Conservation (phyloP, 2,113 vertebrate genomes). For the Ictidomys tridecemlineatus region DNA sequence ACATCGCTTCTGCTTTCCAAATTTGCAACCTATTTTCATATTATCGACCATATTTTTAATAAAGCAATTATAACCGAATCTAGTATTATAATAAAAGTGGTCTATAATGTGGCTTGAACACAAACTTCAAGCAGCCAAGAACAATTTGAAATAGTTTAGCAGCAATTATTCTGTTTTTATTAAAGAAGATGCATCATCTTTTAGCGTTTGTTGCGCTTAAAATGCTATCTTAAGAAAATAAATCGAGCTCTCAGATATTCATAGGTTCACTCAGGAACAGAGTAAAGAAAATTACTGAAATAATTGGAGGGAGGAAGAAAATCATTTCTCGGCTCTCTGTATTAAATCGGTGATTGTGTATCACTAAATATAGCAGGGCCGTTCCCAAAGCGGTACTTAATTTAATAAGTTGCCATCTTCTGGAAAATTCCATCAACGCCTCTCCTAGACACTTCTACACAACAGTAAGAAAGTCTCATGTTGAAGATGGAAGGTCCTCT, state of each 20-base stretch:
- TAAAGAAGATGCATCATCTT: background rate
- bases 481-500: background rate
- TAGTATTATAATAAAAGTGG: background rate
- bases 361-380: background rate
- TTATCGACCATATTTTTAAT: conserved; percentile 25
- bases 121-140: background rate
- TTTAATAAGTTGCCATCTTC: background rate
- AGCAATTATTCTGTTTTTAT: background rate
- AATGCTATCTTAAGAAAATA: background rate
- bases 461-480: accelerated
- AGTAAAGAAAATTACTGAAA: background rate
- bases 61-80: background rate
- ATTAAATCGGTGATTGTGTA: background rate
- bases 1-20: background rate
- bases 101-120: background rate
- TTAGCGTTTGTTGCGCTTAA: background rate
- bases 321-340: background rate
- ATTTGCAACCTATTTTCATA: background rate
- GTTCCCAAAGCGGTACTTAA: background rate
- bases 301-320: background rate
- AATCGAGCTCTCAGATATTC: background rate
- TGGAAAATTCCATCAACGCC: background rate
- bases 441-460: background rate
- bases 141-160: background rate
- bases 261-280: background rate